Base-by-base conservation (phyloP, 2,888 invertebrate species). In the Tiliacea aurago region DNA sequence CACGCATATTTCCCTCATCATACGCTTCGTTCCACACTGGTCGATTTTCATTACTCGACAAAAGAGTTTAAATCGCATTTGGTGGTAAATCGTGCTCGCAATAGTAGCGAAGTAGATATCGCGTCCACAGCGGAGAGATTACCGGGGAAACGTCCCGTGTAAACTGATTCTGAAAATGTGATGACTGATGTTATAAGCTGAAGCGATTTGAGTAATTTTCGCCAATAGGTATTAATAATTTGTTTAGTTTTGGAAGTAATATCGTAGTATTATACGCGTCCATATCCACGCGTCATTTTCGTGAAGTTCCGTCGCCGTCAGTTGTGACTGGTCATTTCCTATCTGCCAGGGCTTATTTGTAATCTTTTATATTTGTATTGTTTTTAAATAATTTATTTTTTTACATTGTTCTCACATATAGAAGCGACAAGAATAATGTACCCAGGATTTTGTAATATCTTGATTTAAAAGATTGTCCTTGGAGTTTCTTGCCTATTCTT, bases 101-200 rank as follows among this genome's bases (percentile, higher is more conserved):
- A 65, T 65, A 67, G 63, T 74, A 77, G 68, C 53, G 68, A 82
- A 87, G 77, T 83, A 67, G 67, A 80, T 85, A 85, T 84, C 78
- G 73, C 63, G 84, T 86, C 78, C 80, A 85, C 81, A 82, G 83
- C 80, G 65, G 59, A 67, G 85, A 78, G 86, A 90, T 91, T 90
- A 86, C 88, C 70, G 83, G 77, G 63, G 71, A 78, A 90, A 85
- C 85, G 87, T 85, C 70, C 85, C 89, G 84, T 88, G 87, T 89
- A 89, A 91, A 90, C 89, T 90, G 88, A 90, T 91, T 91, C 84
- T 81, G 83, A 68, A 67, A 73, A 47, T 72, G 11, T 53, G 59
- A 23, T 71, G 78, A 58, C 6, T 41, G 79, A 66, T 41, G 53
- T 51, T 49, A 70, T 9, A 63, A 11, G 58, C 37, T 43, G 37